Percentiles rank a stretch among this genome's conserved stretches.
Conservation (phyloP, 2,113 vertebrate genomes). For the Pavo muticus region DNA sequence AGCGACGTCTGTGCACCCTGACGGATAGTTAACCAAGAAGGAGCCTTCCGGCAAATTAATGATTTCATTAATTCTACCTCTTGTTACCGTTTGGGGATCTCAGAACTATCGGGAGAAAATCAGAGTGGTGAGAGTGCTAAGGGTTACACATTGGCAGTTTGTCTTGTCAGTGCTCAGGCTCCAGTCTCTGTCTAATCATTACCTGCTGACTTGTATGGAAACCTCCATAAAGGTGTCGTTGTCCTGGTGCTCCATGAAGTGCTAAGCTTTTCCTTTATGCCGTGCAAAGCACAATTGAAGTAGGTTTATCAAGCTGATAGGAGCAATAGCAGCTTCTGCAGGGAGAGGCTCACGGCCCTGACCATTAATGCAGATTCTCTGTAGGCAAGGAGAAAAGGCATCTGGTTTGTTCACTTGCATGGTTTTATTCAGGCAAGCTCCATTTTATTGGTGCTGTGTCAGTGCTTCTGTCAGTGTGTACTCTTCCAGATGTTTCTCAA, state of each 20-base stretch:
- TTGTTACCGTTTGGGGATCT: neutral
- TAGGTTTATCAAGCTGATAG: neutral
- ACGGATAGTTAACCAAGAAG: neutral
- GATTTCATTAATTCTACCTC: constrained; percentile 6
- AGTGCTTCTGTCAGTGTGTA: neutral
- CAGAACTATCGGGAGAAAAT: neutral
- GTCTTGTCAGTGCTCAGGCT: neutral
- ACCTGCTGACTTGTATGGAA: neutral
- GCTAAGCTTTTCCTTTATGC: neutral
- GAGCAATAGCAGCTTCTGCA: neutral
- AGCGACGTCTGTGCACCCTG: neutral
- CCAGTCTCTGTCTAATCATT: neutral
- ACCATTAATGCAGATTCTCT: neutral
- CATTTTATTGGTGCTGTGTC: neutral
- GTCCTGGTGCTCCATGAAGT: neutral
- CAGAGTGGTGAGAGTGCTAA: neutral
- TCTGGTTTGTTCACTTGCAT: neutral
- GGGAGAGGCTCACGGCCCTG: neutral
- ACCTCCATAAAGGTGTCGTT: neutral
- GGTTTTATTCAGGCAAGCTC: neutral
- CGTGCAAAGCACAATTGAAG: neutral
- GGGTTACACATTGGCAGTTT: neutral
- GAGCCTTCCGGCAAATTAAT: neutral
- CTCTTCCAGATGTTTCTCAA: neutral
- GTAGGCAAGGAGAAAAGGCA: neutral